A percentile compares a stretch with the other conserved stretches of the same genome.
phyloP scores from a whole-genome alignment of 2,888 invertebrate species.

The Zaprionus lineosus region DNA sequence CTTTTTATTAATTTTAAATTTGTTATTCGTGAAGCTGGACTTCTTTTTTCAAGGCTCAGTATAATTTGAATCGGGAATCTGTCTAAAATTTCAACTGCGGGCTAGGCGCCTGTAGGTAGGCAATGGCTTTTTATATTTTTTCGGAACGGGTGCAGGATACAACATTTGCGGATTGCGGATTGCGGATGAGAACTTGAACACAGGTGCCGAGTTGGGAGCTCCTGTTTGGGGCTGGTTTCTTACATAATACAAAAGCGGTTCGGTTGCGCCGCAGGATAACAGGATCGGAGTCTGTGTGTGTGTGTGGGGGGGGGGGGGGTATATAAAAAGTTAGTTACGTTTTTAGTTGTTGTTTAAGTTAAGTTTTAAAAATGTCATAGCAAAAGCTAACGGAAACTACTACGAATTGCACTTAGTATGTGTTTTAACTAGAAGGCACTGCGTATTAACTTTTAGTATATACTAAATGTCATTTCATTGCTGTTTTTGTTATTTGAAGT shows the following conservation, averaged over 20 bases:
- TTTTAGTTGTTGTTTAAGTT: too few species aligned
- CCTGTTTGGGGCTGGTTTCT: conserved; percentile 30
- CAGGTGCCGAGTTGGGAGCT: conserved; percentile 28
- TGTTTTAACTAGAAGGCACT: conserved; percentile 5
- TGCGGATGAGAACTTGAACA: conserved; percentile 35
- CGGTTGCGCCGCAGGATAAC: too few species aligned
- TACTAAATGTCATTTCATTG: too few species aligned
- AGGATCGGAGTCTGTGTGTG: too few species aligned
- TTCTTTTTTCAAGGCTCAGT: conserved; percentile 6
- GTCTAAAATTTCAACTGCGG: too few species aligned
- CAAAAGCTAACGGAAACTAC: conserved; percentile 64
- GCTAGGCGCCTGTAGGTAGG: too few species aligned
- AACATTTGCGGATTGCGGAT: conserved; percentile 58
- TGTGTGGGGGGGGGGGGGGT: too few species aligned
- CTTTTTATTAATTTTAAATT: conserved; percentile 32
- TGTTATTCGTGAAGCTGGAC: conserved; percentile 26
- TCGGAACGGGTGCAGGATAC: conserved; percentile 58
- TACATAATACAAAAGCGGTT: too few species aligned
- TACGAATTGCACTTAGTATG: conserved; percentile 28
- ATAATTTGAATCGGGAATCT: conserved; percentile 17
- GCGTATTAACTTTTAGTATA: conserved; percentile 12
- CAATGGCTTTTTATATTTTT: too few species aligned
- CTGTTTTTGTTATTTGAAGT: conserved; percentile 33
- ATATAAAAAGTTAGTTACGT: conserved; percentile 2
- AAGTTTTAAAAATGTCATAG: conserved; percentile 29